Percentiles rank a stretch among this genome's conserved stretches.
phyloP scores from a whole-genome alignment of 2,888 invertebrate genomes.

The Rapana venosa region DNA sequence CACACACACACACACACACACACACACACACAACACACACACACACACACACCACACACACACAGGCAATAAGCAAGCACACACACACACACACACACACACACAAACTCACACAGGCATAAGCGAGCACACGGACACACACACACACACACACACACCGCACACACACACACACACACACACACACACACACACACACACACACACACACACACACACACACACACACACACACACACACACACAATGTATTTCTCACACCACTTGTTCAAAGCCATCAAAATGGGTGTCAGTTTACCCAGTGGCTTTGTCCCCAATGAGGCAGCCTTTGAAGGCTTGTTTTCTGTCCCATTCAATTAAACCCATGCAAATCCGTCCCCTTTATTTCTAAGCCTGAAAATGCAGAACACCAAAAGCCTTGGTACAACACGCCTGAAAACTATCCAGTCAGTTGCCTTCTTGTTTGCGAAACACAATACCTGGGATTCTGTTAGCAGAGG shows the following conservation, averaged over 20 bases:
- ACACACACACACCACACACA: neutral
- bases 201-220: slow-evolving; percentile 3
- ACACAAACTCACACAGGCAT: neutral
- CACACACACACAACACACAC: neutral
- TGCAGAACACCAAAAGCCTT: too few species aligned
- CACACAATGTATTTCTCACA: neutral
- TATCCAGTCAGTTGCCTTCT: neutral
- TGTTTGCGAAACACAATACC: neutral
- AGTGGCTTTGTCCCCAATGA: neutral
- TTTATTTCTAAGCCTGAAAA: neutral
- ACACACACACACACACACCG: neutral
- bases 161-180: neutral
- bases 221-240: neutral
- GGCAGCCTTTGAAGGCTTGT: neutral
- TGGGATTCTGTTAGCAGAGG: neutral
- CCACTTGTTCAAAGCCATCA: neutral
- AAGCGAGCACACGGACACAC: neutral
- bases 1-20: slow-evolving; percentile 10
- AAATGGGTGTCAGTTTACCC: neutral
- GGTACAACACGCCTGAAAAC: neutral
- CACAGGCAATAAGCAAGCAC: neutral
- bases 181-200: neutral
- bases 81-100: neutral
- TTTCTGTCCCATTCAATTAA: neutral
- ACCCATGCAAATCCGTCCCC: neutral